A percentile compares a stretch with the other conserved stretches of the same genome.
These are phyloP conservation scores for Trididemnum clinides DNA, from an alignment of 23 tunicate species.

Conservation along the genomic window DNA sequence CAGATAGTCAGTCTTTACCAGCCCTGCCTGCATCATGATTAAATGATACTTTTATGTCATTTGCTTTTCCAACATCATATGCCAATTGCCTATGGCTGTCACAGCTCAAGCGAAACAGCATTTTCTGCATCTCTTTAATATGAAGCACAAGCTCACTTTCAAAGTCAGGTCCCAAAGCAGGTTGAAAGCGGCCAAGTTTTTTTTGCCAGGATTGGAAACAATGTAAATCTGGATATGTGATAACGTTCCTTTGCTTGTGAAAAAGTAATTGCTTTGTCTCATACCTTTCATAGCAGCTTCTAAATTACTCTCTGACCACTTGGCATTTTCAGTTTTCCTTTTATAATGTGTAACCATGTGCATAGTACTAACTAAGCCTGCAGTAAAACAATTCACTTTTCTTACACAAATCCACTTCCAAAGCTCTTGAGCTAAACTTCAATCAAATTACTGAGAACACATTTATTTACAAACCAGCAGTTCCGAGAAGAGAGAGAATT, in stretches of 20 bases:
- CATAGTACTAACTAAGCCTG: too few relatives aligned
- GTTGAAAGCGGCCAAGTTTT: constrained; percentile 4
- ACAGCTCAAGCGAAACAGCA: background rate
- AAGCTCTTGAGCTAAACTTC: too few relatives aligned
- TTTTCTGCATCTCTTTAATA: constrained; percentile 8
- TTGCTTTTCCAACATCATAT: background rate
- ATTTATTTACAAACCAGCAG: too few relatives aligned
- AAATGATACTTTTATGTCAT: constrained; percentile 2
- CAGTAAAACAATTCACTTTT: too few relatives aligned
- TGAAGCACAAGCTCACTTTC: background rate
- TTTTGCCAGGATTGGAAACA: constrained; percentile 5
- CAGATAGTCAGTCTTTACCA: background rate
- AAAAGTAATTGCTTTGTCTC: background rate
- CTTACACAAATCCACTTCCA: too few relatives aligned
- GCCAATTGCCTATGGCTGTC: background rate
- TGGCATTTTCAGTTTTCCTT: background rate
- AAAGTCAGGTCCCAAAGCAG: background rate
- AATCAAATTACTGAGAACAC: too few relatives aligned
- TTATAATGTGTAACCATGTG: constrained; percentile 1
- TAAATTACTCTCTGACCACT: background rate
- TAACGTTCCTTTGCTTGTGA: background rate
- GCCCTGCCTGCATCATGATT: background rate
- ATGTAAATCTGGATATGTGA: background rate
- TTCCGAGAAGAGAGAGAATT: too few relatives aligned
- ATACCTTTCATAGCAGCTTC: background rate